Conservation (phyloP, 2,888 invertebrate genomes). For the Tenodera sinensis region DNA sequence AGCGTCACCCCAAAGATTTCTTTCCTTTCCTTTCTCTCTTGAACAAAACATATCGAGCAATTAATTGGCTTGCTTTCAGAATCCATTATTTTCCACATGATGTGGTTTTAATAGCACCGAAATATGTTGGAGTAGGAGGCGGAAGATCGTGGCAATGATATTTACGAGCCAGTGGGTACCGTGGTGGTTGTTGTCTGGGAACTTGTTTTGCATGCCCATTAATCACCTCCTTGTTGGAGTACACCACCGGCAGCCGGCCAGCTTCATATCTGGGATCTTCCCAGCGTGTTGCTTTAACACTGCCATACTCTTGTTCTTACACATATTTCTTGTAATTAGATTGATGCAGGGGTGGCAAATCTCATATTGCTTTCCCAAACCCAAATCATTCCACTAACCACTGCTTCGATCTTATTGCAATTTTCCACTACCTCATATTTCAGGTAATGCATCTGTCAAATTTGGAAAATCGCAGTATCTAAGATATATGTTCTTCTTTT, state of each 20-base stretch:
- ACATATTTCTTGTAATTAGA: neutral
- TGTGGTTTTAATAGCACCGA: neutral
- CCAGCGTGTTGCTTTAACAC: neutral
- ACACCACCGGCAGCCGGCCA: neutral
- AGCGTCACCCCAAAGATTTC: too few relatives aligned
- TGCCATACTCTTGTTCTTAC: neutral
- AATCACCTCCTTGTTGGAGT: neutral
- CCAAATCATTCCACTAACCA: too few relatives aligned
- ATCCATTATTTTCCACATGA: neutral
- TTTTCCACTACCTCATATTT: too few relatives aligned
- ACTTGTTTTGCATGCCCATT: constrained; percentile 10
- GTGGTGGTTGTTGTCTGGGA: neutral
- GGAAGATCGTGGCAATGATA: neutral
- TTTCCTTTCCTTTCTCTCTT: too few relatives aligned
- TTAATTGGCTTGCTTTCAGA: neutral
- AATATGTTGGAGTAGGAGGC: neutral
- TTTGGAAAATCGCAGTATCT: too few relatives aligned
- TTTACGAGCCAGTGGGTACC: neutral
- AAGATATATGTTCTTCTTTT: too few relatives aligned
- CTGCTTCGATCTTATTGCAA: too few relatives aligned
- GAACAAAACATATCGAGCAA: neutral
- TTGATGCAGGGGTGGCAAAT: neutral
- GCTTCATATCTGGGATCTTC: neutral
- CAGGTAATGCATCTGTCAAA: too few relatives aligned
- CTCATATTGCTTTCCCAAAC: too few relatives aligned